Evolutionary conservation across 1,140 invertebrate genomes (phyloP).

Genomic region (Heterodera carotae): DNA sequence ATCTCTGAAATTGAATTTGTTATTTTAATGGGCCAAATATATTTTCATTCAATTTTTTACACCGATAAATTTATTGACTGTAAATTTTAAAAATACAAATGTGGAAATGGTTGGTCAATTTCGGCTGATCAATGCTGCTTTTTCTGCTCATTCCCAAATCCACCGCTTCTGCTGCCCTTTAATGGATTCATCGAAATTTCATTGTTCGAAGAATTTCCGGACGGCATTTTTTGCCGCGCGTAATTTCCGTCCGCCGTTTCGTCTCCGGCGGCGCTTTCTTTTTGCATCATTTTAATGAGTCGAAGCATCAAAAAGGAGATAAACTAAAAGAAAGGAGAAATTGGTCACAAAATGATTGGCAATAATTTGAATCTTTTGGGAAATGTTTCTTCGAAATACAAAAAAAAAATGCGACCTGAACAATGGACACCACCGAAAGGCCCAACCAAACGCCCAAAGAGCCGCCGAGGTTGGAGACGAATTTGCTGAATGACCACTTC

Average conservation of each 20-base stretch:
- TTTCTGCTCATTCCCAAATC: no score
- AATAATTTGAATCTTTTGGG: neutral
- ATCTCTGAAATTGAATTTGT: no score
- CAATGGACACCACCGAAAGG: slow-evolving; percentile 42
- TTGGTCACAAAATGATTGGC: neutral
- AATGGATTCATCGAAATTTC: slow-evolving; percentile 2
- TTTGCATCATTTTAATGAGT: neutral
- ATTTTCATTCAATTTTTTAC: no score
- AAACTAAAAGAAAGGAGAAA: neutral
- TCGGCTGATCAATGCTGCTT: neutral
- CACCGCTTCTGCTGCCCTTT: neutral
- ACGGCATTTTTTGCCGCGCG: neutral
- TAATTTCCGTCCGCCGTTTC: neutral
- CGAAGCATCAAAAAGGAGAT: neutral
- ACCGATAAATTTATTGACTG: no score
- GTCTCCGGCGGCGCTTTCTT: neutral
- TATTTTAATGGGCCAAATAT: no score
- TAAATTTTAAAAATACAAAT: no score
- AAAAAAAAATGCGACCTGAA: slow-evolving; percentile 30
- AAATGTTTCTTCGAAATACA: no score
- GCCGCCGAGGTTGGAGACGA: slow-evolving; percentile 43
- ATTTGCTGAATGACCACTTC: slow-evolving; percentile 28
- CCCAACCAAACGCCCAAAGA: slow-evolving; percentile 46
- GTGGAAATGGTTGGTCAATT: no score
- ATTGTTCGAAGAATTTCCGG: neutral